Percentiles rank a stretch among this genome's conserved stretches.
Evolutionary conservation across 2,888 invertebrate genomes (phyloP).

Genomic region (Cabera pusaria): DNA sequence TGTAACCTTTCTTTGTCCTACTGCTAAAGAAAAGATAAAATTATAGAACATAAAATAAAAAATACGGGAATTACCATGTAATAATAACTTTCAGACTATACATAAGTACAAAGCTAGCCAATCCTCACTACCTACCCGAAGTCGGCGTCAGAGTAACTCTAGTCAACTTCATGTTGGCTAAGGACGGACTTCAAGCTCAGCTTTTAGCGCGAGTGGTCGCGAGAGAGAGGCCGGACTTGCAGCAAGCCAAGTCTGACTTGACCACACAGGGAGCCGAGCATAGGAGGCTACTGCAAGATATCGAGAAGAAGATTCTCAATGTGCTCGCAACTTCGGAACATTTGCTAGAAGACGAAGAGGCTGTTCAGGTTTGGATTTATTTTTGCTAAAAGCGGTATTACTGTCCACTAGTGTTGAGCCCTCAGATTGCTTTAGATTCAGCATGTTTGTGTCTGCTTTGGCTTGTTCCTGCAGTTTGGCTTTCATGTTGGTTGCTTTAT

Average conservation of each 20-base stretch:
- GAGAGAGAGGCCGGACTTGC: constrained; percentile 94
- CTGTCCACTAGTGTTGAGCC: no score
- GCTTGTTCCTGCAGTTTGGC: no score
- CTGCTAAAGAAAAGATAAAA: no score
- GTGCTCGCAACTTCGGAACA: constrained; percentile 77
- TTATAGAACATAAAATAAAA: no score
- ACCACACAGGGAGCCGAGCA: constrained; percentile 95
- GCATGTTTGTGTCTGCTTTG: no score
- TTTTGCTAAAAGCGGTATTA: no score
- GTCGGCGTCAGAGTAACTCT: constrained; percentile 95
- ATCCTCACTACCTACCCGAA: constrained; percentile 97
- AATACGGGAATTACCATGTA: no score
- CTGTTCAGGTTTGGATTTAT: constrained; percentile 91
- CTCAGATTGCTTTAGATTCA: no score
- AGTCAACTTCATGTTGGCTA: constrained; percentile 96
- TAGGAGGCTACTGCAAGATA: constrained; percentile 91
- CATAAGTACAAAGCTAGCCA: constrained; percentile 95
- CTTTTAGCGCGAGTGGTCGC: constrained; percentile 95
- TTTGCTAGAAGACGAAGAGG: constrained; percentile 94
- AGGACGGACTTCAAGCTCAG: constrained; percentile 94
- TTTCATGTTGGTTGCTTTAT: no score
- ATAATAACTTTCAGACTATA: constrained; percentile 85
- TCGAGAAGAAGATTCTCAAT: constrained; percentile 94
- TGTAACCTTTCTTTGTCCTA: no score
- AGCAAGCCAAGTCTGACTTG: constrained; percentile 93